These are phyloP conservation scores for Lonchura striata DNA, from an alignment of 2,113 vertebrate genomes.

Conservation along the genomic window DNA sequence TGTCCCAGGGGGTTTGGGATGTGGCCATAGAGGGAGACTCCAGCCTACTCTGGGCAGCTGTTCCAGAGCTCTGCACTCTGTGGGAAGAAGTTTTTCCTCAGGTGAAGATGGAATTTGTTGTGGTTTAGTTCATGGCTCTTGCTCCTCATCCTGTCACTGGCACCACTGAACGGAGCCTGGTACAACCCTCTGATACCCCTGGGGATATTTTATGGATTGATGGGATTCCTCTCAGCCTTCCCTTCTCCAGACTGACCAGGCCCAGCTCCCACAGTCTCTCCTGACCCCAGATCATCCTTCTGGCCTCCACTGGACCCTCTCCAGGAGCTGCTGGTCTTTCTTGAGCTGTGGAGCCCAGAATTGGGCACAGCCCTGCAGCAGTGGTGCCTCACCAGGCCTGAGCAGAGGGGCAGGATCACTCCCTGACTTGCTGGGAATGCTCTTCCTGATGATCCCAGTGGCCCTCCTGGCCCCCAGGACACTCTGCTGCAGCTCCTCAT, in stretches of 20 bases:
- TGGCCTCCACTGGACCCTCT: not conserved
- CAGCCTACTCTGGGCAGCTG: not conserved
- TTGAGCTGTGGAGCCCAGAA: not conserved
- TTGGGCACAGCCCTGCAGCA: not conserved
- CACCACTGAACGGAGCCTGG: not conserved
- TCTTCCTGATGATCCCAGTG: not conserved
- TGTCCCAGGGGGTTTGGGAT: not conserved
- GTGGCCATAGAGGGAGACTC: not conserved
- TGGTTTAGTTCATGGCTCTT: not conserved
- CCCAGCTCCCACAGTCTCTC: not conserved
- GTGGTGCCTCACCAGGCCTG: not conserved
- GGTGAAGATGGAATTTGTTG: not conserved
- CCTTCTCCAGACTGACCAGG: not conserved
- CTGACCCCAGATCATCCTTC: not conserved
- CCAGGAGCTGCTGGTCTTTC: not conserved
- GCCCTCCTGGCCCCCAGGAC: not conserved
- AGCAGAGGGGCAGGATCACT: not conserved
- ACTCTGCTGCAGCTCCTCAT: not conserved
- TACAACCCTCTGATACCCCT: not conserved
- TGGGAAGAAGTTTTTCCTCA: not conserved
- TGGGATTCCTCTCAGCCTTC: not conserved
- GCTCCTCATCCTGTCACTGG: not conserved
- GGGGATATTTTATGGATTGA: not conserved
- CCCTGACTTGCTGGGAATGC: not conserved
- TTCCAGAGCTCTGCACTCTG: not conserved